A percentile compares a stretch with the other conserved stretches of the same genome.
Evolutionary conservation across 2,113 vertebrate genomes (phyloP).

Genomic region (Xiphophorus couchianus): DNA sequence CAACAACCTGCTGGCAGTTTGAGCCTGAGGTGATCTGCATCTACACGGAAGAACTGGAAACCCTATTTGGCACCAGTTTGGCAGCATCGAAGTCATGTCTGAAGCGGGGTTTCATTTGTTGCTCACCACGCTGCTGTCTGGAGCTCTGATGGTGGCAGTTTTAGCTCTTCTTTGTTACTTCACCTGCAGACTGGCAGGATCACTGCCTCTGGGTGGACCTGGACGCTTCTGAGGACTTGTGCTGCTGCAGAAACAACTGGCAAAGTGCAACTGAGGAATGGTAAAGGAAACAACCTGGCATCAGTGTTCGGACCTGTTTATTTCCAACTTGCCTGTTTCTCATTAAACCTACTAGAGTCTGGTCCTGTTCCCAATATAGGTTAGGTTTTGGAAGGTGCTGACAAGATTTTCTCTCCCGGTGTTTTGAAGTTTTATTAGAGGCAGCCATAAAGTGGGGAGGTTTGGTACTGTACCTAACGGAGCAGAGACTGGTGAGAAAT

Average conservation of each 20-base stretch:
- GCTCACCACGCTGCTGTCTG: slow-evolving; percentile 60
- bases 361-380: neutral
- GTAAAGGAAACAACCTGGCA: slow-evolving; percentile 1
- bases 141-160: slow-evolving; percentile 62
- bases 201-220: slow-evolving; percentile 70
- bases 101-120: slow-evolving; percentile 44
- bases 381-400: neutral
- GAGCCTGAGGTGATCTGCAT: slow-evolving; percentile 9
- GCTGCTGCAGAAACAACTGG: neutral
- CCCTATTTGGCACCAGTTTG: neutral
- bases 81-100: slow-evolving; percentile 47
- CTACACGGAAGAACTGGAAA: slow-evolving; percentile 13
- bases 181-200: slow-evolving; percentile 76
- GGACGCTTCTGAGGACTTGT: slow-evolving; percentile 60
- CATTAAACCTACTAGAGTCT: neutral
- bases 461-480: neutral
- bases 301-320: neutral
- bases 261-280: neutral
- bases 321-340: neutral
- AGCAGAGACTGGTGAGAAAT: neutral
- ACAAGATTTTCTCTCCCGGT: neutral
- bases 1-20: slow-evolving; percentile 36
- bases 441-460: neutral
- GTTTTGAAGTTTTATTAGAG: neutral
- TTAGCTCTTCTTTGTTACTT: slow-evolving; percentile 77